phyloP scores from a whole-genome alignment of 2,888 invertebrate species.

The Sphaerolaimus hirsutus region DNA sequence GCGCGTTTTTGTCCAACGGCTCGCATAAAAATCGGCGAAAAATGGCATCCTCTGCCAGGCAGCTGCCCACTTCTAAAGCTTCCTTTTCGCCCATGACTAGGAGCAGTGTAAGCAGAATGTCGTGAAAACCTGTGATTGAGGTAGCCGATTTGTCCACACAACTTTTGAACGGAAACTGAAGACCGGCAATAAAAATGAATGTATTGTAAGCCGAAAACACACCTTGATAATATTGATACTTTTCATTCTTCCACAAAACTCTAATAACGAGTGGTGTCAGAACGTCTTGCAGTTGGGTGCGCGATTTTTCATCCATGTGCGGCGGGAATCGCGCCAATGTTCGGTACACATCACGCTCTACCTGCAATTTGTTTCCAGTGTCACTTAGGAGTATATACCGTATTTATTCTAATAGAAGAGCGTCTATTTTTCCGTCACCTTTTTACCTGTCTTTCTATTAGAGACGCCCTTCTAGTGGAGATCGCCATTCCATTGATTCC shows the following conservation, averaged over 20 bases:
- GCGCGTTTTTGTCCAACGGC: conserved; percentile 15
- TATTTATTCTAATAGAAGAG: too few relatives aligned
- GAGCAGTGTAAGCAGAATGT: conserved; percentile 18
- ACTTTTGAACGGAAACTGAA: conserved; percentile 5
- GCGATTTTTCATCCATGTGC: conserved; percentile 15
- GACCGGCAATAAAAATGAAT: too few relatives aligned
- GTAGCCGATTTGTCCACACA: not conserved
- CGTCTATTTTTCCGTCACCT: too few relatives aligned
- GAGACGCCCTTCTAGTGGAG: too few relatives aligned
- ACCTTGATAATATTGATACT: conserved; percentile 23
- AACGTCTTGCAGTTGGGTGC: conserved; percentile 9
- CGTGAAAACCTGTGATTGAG: conserved; percentile 24
- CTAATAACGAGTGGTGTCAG: conserved; percentile 20
- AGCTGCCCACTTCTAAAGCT: conserved; percentile 9
- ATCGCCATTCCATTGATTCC: too few relatives aligned
- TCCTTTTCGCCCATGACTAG: conserved; percentile 14
- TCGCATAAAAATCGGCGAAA: conserved; percentile 10
- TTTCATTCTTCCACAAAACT: conserved; percentile 14
- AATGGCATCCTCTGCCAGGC: not conserved
- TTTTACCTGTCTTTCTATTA: too few relatives aligned
- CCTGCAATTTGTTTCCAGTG: too few relatives aligned
- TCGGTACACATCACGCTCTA: conserved; percentile 21
- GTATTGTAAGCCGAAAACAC: too few relatives aligned
- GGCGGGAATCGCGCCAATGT: conserved; percentile 14
- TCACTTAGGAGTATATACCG: too few relatives aligned